Base-by-base conservation (phyloP, 2,113 vertebrate genomes). In the Atrichornis clamosus region DNA sequence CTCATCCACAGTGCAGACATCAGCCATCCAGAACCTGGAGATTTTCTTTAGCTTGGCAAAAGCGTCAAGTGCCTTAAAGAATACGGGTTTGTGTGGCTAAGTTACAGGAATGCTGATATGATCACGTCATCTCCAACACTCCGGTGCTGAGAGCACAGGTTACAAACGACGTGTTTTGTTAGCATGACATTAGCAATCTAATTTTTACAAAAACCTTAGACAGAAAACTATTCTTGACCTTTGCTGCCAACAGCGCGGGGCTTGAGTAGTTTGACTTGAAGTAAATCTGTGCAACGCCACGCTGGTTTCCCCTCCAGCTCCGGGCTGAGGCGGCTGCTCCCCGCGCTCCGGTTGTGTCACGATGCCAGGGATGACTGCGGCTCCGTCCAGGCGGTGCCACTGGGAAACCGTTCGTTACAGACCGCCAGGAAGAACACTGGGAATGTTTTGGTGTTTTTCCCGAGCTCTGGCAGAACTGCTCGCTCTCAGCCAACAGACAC, bases 61-160 rank as follows among this genome's bases (percentile, higher is more conserved):
- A 67, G 23, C 0, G 0, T 33, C 33, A 15, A n/a, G 17, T 8
- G 24, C 46, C 8, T 55, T 42, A 6, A 39, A 15, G 32, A 35
- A 22, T 3, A 11, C 0, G 14, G 67, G 6, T 2, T 5, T 5
- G 8, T 30, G n/a, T 58, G 15, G 15, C 23, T 2, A 32, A 26
- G 9, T 44, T 22, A 15, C 8, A 14, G 15, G 47, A 63, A 50
- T 10, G 2, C 49, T 19, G 55, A 4, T 16, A 7, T 0, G 2
- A 11, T 50, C 16, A 2, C 7, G 46, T 35, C 10, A 1, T 46
- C 16, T 23, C 23, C 56, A 35, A 0, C 7, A 2, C 16, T 7
- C 12, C 24, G 21, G 18, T 37, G 70, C 47, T 37, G 42, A 42
- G 58, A 59, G 65, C 33, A 24, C 14, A 53, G 6, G 41, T 52